A percentile compares a stretch with the other conserved stretches of the same genome.
Conservation (phyloP, 2,113 vertebrate species). For the Arizona elegans region DNA sequence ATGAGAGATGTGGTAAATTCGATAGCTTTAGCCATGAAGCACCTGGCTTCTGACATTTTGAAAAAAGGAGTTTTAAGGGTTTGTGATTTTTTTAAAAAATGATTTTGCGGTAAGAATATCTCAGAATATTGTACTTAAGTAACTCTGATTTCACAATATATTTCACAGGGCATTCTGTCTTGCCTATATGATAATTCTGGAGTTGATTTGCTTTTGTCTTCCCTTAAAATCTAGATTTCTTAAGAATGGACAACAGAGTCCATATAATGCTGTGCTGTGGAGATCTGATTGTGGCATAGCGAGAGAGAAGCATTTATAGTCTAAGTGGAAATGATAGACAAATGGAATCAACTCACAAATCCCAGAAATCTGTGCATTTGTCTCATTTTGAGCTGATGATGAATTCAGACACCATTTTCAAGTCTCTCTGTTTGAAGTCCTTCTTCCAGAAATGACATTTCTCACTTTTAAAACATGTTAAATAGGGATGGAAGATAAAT, state of each 20-base stretch:
- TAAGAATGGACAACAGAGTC: constrained; percentile 31
- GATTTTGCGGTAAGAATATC: constrained; percentile 37
- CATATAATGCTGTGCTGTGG: constrained; percentile 15
- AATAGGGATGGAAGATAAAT: constrained; percentile 25
- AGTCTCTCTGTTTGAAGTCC: constrained; percentile 30
- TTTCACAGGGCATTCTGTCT: neutral
- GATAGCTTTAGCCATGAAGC: constrained; percentile 31
- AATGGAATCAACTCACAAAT: neutral
- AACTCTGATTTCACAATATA: neutral
- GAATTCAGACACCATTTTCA: constrained; percentile 34
- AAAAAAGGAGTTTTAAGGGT: constrained; percentile 43
- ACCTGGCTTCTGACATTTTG: constrained; percentile 37
- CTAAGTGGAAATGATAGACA: constrained; percentile 37
- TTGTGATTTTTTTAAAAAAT: constrained; percentile 28
- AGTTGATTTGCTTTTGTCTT: constrained; percentile 23
- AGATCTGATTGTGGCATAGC: constrained; percentile 38
- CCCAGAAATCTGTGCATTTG: constrained; percentile 14
- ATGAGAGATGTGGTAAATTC: constrained; percentile 10
- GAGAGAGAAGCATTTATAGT: neutral
- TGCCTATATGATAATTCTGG: constrained; percentile 30
- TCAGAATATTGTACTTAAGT: constrained; percentile 33
- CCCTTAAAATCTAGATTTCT: neutral
- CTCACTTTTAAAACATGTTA: constrained; percentile 26
- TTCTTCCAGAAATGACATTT: constrained; percentile 31
- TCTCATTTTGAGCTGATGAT: constrained; percentile 25